A percentile compares a stretch with the other conserved stretches of the same genome.
phyloP scores from a whole-genome alignment of 2,888 invertebrate genomes.

The Torymus aiolomorphi region DNA sequence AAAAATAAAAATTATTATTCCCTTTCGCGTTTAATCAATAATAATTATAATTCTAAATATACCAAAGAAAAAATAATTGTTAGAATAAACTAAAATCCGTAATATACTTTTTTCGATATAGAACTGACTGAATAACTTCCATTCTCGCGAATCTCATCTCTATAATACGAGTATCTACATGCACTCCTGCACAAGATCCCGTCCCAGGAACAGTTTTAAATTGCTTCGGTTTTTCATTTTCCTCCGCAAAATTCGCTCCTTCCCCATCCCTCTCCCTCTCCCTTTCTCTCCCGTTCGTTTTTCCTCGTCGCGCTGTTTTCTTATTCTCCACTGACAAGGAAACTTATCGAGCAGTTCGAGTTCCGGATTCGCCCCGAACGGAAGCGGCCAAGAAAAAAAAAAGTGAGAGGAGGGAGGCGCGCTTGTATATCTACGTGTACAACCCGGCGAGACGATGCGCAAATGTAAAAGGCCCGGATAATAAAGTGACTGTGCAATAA shows the following conservation, averaged over 20 bases:
- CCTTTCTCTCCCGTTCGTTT: background rate
- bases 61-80: too few species aligned
- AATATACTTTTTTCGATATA: too few species aligned
- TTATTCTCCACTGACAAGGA: slow-evolving; percentile 42
- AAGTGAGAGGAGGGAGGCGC: too few species aligned
- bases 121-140: too few species aligned
- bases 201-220: slow-evolving; percentile 39
- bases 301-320: slow-evolving; percentile 16
- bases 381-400: slow-evolving; percentile 15
- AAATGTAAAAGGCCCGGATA: slow-evolving; percentile 4
- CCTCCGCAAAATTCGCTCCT: slow-evolving; percentile 4
- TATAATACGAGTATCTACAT: slow-evolving; percentile 3
- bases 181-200: background rate
- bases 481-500: slow-evolving; percentile 9
- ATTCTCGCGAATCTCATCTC: slow-evolving; percentile 12
- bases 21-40: too few species aligned
- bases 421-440: too few species aligned
- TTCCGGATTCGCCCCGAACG: slow-evolving; percentile 42
- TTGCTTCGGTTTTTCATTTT: slow-evolving; percentile 47
- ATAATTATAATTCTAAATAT: too few species aligned
- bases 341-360: slow-evolving; percentile 52
- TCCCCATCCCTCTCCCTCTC: background rate
- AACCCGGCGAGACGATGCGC: too few species aligned
- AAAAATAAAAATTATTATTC: too few species aligned
- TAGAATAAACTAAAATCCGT: too few species aligned